phyloP scores from a whole-genome alignment of 2,113 vertebrate genomes.

The Pica pica region DNA sequence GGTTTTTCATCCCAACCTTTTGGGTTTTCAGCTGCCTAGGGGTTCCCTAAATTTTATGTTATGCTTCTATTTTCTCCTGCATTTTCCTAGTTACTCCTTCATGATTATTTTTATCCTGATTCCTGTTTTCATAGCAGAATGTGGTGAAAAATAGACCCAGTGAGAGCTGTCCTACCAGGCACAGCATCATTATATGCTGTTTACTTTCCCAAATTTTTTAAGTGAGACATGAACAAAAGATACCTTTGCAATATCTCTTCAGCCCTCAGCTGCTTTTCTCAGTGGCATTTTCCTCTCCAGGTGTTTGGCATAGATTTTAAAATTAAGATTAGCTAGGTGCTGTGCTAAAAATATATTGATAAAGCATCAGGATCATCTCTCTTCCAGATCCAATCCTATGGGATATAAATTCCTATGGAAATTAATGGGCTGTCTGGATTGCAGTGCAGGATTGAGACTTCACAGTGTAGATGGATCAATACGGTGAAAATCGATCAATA shows the following conservation, averaged over 20 bases:
- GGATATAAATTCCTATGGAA: background rate
- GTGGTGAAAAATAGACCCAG: background rate
- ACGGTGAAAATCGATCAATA: constrained; percentile 14
- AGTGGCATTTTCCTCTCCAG: background rate
- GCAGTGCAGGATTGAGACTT: background rate
- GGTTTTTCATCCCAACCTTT: background rate
- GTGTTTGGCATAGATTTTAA: background rate
- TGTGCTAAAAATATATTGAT: background rate
- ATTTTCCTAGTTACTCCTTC: background rate
- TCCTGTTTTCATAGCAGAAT: background rate
- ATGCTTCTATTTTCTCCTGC: background rate
- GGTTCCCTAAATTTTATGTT: background rate
- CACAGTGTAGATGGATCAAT: background rate
- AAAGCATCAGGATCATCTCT: background rate
- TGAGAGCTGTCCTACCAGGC: background rate
- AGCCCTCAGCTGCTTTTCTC: background rate
- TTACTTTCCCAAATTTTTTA: background rate
- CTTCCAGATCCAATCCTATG: background rate
- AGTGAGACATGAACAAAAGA: background rate
- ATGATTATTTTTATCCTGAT: background rate
- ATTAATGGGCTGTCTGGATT: background rate
- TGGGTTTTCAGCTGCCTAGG: background rate
- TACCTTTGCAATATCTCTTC: background rate
- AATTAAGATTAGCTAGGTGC: background rate
- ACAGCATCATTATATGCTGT: background rate